These are phyloP conservation scores for Suricata suricatta DNA, from an alignment of 2,113 vertebrate species.

Conservation along the genomic window DNA sequence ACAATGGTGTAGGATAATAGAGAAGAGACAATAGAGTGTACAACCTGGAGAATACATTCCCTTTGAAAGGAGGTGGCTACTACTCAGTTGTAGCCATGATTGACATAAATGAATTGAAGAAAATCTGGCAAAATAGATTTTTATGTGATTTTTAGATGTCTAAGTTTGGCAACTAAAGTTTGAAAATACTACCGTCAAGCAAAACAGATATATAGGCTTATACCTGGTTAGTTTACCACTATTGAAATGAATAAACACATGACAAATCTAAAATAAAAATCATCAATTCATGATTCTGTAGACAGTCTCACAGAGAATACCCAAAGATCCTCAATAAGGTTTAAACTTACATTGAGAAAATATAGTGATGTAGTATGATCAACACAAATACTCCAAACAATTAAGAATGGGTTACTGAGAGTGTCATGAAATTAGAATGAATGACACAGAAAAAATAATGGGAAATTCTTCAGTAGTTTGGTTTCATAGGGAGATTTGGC, in stretches of 20 bases:
- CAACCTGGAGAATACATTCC: not conserved
- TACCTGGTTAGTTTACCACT: not conserved
- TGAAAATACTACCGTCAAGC: not conserved
- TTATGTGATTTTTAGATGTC: not conserved
- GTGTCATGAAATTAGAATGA: not conserved
- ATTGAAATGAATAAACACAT: not conserved
- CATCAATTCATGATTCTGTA: not conserved
- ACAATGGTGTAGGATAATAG: not conserved
- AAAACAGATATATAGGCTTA: not conserved
- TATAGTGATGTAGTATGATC: not conserved
- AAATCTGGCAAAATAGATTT: not conserved
- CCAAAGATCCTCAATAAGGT: not conserved
- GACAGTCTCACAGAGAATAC: not conserved
- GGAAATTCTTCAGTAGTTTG: not conserved
- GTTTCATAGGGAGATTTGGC: not conserved
- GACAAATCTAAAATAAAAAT: not conserved
- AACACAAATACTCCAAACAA: not conserved
- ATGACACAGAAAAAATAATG: not conserved
- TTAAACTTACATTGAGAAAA: not conserved
- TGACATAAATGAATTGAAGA: not conserved
- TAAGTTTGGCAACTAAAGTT: not conserved
- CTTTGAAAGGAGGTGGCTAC: not conserved
- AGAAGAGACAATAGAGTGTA: not conserved
- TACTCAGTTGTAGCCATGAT: not conserved
- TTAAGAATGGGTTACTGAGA: not conserved